Evolutionary conservation across 2,113 vertebrate species (phyloP), one percentile per base, ranked within the genome.

Genomic region (Microtus ochrogaster): DNA sequence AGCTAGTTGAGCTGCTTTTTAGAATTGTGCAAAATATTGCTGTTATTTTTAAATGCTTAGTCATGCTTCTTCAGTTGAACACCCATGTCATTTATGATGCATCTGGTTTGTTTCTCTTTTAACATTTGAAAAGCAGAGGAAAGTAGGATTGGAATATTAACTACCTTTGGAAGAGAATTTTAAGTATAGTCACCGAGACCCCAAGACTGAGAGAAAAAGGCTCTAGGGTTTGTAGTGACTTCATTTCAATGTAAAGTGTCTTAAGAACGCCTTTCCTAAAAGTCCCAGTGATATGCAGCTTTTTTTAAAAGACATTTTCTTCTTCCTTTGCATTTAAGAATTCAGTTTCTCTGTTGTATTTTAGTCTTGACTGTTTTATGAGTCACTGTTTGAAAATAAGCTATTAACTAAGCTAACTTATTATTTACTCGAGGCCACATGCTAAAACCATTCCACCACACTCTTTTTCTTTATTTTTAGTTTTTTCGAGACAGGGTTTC

Each of bases 281-380:
- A 61, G 9, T 92, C 7, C n/a, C 66, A 76, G 58, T 63, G 47
- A 96, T 79, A 91, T 58, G 22, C 39, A 72, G 58, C 89, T 96
- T 97, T 97, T 97, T 90, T 92, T 41, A 72, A 78, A 92, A 90
- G 84, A 77, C 82, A 96, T 52, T 44, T 47, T 41, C 13, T 77
- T 90, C 9, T 90, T 90, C 68, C 73, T 94, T 90, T 24, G 58
- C 36, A 83, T 94, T 97, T 66, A 3, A 91, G 93, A 92, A 92
- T 85, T 95, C 26, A 92, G 1, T 95, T 93, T 92, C 14, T 4
- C 41, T 65, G 52, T 55, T 96, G 52, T 92, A 21, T 55, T 94
- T 89, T 94, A 17, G 30, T 63, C 91, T 96, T 90, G 9, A 63
- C 93, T 90, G 19, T 96, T 96, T 63, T 8, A 11, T 97, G 39